Base-by-base conservation (phyloP, 1,140 invertebrate species). In the Drosophila ercepeae region DNA sequence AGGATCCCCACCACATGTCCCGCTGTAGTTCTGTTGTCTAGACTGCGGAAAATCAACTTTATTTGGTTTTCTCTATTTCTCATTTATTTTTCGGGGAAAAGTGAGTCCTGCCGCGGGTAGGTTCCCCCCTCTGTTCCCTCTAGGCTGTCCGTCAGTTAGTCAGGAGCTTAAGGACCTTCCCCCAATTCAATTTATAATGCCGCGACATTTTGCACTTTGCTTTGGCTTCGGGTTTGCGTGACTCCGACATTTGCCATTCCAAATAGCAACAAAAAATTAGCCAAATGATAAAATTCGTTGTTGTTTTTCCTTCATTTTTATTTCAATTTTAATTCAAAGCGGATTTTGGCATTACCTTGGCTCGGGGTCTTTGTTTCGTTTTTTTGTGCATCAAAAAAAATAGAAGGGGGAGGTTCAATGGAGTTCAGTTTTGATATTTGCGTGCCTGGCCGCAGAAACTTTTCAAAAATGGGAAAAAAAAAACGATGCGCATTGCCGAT, bases 151-250 rank as follows among this genome's bases (percentile, higher is more conserved):
- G 36, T 39, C 29, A 32, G 23, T 52, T 55, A 14, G 57, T 9
- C 58, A 51, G 46, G 41, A 46, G 52, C 70, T 78, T 65, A 51
- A 76, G 81, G 79, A 77, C 81, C 82, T 82, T 88, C 77, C 71
- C n/a, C 58, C 58, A 54, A 58, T 88, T 74, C 77, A 77, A 86
- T 86, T 88, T 86, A 86, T 67, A 79, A 75, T 72, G 59, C 72
- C 77, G 82, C 82, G 81, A 86, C 81, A 86, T 88, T 86, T 86
- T 88, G 77, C 81, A 88, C 81, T 86, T 81, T 77, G 51, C 71
- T 51, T 55, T 68, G 50, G 53, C 71, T 71, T 77, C 55, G 39
- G 23, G 69, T 72, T 72, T 72, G 69, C 69, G 69, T 72, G 69
- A 67, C 63, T 67, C 36, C 27, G 45, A 25, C 45, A 53, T 53